Evolutionary conservation across 2,888 invertebrate species (phyloP).

Genomic region (Pammene aurita): DNA sequence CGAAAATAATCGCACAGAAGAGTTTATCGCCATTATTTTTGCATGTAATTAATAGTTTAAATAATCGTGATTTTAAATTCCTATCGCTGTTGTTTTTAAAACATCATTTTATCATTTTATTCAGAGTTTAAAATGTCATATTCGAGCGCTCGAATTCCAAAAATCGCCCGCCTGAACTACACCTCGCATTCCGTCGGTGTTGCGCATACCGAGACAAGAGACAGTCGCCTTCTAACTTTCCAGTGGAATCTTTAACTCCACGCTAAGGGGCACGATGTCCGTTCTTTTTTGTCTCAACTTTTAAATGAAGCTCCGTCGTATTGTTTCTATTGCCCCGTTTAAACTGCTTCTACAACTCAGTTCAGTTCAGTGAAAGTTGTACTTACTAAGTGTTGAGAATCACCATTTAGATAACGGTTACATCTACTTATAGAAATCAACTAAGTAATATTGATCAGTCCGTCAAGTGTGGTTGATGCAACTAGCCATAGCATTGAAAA

Average conservation of each 20-base stretch:
- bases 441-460: no score
- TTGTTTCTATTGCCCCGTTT: slow-evolving; percentile 38
- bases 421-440: no score
- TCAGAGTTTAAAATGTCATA: no score
- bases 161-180: neutral
- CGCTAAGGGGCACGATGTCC: slow-evolving; percentile 36
- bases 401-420: neutral
- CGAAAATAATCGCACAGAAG: no score
- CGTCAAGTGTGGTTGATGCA: no score
- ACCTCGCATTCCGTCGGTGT: slow-evolving; percentile 24
- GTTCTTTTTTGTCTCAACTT: slow-evolving; percentile 34
- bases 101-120: no score
- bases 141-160: no score
- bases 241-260: slow-evolving; percentile 29
- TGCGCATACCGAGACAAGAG: slow-evolving; percentile 15
- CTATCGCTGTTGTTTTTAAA: no score
- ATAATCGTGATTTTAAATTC: no score
- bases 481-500: no score
- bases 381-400: neutral
- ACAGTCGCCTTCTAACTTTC: slow-evolving; percentile 27
- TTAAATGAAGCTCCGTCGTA: slow-evolving; percentile 37
- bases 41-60: no score
- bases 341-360: slow-evolving; percentile 30
- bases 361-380: slow-evolving; percentile 13
- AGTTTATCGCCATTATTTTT: no score